These are phyloP conservation scores for Cactoblastis cactorum DNA, from an alignment of 2,888 invertebrate genomes.

Conservation along the genomic window DNA sequence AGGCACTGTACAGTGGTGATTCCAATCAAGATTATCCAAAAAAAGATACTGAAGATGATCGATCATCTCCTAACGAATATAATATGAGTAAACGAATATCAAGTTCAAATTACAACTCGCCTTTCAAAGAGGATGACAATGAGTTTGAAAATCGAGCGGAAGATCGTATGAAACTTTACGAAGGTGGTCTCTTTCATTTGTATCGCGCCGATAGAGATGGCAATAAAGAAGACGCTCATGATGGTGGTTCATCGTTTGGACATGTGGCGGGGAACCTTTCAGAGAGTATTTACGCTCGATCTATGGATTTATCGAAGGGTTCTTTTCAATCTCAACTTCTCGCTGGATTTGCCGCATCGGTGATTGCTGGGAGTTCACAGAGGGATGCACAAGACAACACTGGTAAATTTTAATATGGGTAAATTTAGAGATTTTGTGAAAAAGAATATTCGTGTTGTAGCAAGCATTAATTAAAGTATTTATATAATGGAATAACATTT, in stretches of 20 bases:
- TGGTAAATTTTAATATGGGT: conserved; percentile 34
- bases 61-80: conserved; percentile 52
- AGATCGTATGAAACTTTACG: conserved; percentile 60
- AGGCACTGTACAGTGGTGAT: conserved; percentile 33
- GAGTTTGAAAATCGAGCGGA: conserved; percentile 51
- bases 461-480: too few species aligned
- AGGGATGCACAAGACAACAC: conserved; percentile 55
- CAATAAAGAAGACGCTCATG: conserved; percentile 45
- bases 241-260: conserved; percentile 44
- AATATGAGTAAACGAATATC: conserved; percentile 46
- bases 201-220: conserved; percentile 55
- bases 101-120: conserved; percentile 54
- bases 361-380: conserved; percentile 63
- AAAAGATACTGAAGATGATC: conserved; percentile 43
- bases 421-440: too few species aligned
- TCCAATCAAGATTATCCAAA: conserved; percentile 34
- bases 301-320: conserved; percentile 65
- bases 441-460: too few species aligned
- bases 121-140: conserved; percentile 63
- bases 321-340: conserved; percentile 67
- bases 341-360: conserved; percentile 65
- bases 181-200: conserved; percentile 61
- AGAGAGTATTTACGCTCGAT: conserved; percentile 62
- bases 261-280: conserved; percentile 46
- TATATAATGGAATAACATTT: too few species aligned